Evolutionary conservation across 2,113 vertebrate species (phyloP).

Genomic region (Suncus etruscus): DNA sequence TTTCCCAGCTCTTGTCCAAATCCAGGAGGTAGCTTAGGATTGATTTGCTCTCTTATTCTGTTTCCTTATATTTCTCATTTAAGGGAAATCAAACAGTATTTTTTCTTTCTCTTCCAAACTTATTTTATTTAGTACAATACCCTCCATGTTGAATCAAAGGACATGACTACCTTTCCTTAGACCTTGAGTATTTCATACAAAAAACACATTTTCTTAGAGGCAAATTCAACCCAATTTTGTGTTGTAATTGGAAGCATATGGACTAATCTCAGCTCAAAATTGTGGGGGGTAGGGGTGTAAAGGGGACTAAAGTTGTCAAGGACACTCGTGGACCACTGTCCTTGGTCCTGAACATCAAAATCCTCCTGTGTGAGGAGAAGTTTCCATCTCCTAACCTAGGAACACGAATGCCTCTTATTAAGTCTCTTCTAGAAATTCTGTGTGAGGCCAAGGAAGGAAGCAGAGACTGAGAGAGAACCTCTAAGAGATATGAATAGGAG

Average conservation of each 20-base stretch:
- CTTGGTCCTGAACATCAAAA: slow-evolving; percentile 76
- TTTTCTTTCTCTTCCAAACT: too few species aligned
- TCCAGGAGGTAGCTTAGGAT: too few species aligned
- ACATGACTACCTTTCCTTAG: neutral
- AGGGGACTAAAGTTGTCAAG: fast-evolving
- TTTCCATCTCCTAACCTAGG: neutral
- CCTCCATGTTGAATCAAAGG: too few species aligned
- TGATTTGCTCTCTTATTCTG: too few species aligned
- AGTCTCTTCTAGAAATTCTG: neutral
- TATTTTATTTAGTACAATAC: too few species aligned
- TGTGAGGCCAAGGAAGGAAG: neutral
- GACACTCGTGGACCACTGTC: slow-evolving; percentile 24
- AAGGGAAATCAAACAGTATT: too few species aligned
- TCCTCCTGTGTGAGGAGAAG: fast-evolving
- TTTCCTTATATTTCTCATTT: too few species aligned
- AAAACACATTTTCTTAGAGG: neutral
- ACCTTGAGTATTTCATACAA: neutral
- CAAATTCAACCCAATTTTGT: neutral
- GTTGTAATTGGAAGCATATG: neutral
- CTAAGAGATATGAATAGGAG: fast-evolving
- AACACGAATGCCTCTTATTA: neutral
- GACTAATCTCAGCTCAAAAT: neutral
- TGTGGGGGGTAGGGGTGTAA: neutral
- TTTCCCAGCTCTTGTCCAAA: too few species aligned
- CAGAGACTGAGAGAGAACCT: neutral